Percentiles rank a stretch among this genome's conserved stretches.
Evolutionary conservation across 2,888 invertebrate species (phyloP).

Genomic region (Ornithoptera alexandrae): DNA sequence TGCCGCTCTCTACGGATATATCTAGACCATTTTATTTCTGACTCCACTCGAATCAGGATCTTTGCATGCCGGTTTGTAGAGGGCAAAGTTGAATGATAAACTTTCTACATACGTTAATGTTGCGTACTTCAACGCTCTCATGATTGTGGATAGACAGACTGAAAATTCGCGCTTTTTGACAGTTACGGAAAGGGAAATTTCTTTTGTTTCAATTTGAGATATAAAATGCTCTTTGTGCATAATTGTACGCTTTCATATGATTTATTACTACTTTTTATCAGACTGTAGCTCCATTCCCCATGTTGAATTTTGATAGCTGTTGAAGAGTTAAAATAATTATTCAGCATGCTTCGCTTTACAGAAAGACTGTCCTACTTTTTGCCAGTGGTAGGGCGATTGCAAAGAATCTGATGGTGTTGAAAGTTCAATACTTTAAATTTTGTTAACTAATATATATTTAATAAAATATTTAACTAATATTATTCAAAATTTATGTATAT

Average conservation of each 20-base stretch:
- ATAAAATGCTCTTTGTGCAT: neutral
- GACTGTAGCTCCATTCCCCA: neutral
- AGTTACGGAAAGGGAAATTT: slow-evolving; percentile 17
- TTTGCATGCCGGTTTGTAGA: slow-evolving; percentile 12
- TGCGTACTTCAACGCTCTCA: slow-evolving; percentile 26
- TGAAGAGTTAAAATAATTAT: too few species aligned
- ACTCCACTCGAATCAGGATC: slow-evolving; percentile 7
- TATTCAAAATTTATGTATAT: too few species aligned
- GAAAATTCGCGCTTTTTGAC: slow-evolving; percentile 26
- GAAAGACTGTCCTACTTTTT: too few species aligned
- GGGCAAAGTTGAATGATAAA: slow-evolving; percentile 15
- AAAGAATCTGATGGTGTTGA: too few species aligned
- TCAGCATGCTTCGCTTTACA: too few species aligned
- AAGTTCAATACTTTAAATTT: too few species aligned
- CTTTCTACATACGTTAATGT: slow-evolving; percentile 6
- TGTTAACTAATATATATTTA: too few species aligned
- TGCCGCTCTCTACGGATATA: slow-evolving; percentile 31
- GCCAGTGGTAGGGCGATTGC: too few species aligned
- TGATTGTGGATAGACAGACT: slow-evolving; percentile 17
- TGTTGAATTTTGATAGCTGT: neutral
- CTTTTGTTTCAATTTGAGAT: slow-evolving; percentile 4
- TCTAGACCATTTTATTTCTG: slow-evolving; percentile 20
- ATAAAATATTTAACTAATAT: too few species aligned
- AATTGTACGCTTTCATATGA: neutral
- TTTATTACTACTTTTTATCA: neutral